Evolutionary conservation across 1,140 invertebrate species (phyloP).

Genomic region (Ylistrum balloti): DNA sequence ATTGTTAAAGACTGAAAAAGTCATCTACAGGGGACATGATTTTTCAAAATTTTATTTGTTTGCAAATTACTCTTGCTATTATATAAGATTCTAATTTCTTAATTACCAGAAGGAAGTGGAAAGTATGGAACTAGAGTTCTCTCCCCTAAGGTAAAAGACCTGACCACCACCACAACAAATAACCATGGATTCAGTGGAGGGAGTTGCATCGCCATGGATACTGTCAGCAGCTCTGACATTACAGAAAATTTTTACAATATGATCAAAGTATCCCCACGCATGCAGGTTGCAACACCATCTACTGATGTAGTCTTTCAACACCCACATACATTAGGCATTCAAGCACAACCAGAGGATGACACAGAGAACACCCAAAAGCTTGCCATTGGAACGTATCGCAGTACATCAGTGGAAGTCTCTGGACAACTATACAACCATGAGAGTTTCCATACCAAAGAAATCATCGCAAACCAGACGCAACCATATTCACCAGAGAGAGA

Average conservation of each 20-base stretch:
- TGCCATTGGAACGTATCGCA: not conserved
- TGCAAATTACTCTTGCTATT: no score
- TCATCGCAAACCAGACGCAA: not conserved
- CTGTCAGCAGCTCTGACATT: not conserved
- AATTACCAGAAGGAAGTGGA: not conserved
- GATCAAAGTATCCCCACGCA: not conserved
- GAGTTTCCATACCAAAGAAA: not conserved
- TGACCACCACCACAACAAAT: not conserved
- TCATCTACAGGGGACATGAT: no score
- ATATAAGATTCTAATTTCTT: not conserved
- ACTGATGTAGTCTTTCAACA: not conserved
- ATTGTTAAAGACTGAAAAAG: no score
- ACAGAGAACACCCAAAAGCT: not conserved
- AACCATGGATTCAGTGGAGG: constrained; percentile 1
- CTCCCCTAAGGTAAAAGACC: not conserved
- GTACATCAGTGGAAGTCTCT: not conserved
- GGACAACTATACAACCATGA: not conserved
- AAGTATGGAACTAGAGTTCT: not conserved
- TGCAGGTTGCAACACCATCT: not conserved
- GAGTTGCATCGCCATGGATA: not conserved
- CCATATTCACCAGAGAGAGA: not conserved
- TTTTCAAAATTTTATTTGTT: no score
- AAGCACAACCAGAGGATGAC: constrained; percentile 10
- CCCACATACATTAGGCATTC: not conserved
- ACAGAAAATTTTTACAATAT: not conserved